Percentiles rank a stretch among this genome's conserved stretches.
Conservation (phyloP, 1,140 invertebrate genomes). For the Diachasmimorpha longicaudata region DNA sequence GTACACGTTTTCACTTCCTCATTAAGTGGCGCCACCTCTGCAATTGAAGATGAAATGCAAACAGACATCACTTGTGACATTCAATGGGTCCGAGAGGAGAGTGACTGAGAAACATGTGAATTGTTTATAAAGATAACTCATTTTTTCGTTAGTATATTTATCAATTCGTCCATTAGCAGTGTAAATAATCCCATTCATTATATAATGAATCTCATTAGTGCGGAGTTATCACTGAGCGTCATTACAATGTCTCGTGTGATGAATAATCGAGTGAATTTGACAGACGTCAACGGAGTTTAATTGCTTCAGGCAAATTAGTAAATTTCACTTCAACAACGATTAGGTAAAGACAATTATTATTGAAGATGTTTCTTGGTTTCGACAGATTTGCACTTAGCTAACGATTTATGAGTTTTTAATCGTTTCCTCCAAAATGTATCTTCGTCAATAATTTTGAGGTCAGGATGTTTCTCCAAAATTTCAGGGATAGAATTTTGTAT, state of each 20-base stretch:
- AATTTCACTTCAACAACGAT: too few species aligned
- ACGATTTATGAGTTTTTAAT: too few species aligned
- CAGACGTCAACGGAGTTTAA: background rate
- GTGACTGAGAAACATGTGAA: background rate
- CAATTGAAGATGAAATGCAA: background rate
- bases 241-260: too few species aligned
- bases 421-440: too few species aligned
- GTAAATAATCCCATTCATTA: background rate
- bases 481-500: too few species aligned
- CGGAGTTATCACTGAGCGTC: background rate
- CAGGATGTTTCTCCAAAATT: too few species aligned
- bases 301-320: background rate
- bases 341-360: too few species aligned
- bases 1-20: constrained; percentile 1
- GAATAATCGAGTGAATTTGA: background rate
- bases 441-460: too few species aligned
- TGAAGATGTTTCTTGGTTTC: too few species aligned
- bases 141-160: background rate
- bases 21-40: background rate
- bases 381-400: too few species aligned
- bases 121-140: background rate
- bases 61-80: background rate
- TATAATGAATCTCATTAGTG: background rate
- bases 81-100: background rate
- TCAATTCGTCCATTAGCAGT: background rate